Evolutionary conservation across 2,888 invertebrate species (phyloP).

Genomic region (Invenusta paracnida): DNA sequence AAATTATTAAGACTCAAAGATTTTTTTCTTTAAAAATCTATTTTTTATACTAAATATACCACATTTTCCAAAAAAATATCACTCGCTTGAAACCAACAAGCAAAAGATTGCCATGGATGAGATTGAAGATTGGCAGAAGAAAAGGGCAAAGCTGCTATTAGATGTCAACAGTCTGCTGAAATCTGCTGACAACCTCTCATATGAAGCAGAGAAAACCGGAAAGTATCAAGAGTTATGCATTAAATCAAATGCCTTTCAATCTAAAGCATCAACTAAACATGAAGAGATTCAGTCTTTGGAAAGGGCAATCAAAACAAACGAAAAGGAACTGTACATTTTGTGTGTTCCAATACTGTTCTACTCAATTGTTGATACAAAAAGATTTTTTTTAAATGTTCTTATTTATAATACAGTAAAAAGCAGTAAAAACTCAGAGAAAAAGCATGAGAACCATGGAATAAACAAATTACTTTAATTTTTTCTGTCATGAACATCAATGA

Average conservation of each 20-base stretch:
- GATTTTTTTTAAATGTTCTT: neutral
- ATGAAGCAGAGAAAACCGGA: neutral
- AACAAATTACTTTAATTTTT: too few relatives aligned
- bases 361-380: neutral
- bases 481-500: too few relatives aligned
- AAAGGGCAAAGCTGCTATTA: too few relatives aligned
- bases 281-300: neutral
- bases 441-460: neutral
- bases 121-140: too few relatives aligned
- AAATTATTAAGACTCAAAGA: too few relatives aligned
- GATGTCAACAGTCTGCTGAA: neutral
- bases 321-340: neutral
- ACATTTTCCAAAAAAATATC: too few relatives aligned
- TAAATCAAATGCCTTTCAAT: neutral
- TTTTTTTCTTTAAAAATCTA: too few relatives aligned
- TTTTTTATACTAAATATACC: too few relatives aligned
- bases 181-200: neutral
- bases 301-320: neutral
- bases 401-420: too few relatives aligned
- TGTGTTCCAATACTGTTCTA: neutral
- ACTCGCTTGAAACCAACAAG: too few relatives aligned
- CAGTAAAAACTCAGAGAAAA: too few relatives aligned
- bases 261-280: neutral
- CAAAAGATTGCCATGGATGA: too few relatives aligned
- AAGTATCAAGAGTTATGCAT: neutral